Evolutionary conservation across 2,888 invertebrate species (phyloP), one percentile per base, ranked within the genome.

Genomic region (Drepana falcataria): DNA sequence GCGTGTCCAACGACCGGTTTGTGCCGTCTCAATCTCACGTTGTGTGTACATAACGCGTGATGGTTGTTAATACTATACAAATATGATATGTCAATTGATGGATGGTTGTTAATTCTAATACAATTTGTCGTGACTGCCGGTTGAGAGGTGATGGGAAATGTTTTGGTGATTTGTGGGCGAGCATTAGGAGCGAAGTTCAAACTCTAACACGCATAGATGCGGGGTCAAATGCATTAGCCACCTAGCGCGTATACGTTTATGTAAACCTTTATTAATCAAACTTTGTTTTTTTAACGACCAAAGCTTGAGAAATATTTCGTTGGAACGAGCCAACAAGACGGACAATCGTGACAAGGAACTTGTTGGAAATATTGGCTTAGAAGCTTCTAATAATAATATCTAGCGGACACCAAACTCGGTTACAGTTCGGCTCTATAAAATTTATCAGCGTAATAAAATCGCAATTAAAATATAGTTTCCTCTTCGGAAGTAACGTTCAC

Each of bases 201-300:
- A 81, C 65, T 81, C 81, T 88, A 86, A 85, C 86, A 85, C 82
- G 77, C 78, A 80, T 75, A 68, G 77, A 84, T 81, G 81, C 68
- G 81, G 69, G 89, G 90, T 90, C 89, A 88, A 87, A 87, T 75
- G 75, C 90, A 89, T 90, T 90, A 90, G 88, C 87, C 88, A 87
- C 88, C 87, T 86, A 88, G 85, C 83, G 87, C 82, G 84, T 73
- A 67, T 66, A 73, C 75, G 69, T 73, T 73, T 75, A 74, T 75
- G 79, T 81, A 81, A 79, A 81, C 76, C 72, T 81, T 76, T 83
- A 87, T 87, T 83, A 84, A 88, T 87, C 88, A 86, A 81, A 77
- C 62, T 69, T 62, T 63, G 69, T 59, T 63, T 72, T 71, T 68
- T 68, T 71, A 66, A 60, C 71, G 65, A 60, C 67, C 72, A 63